phyloP scores from a whole-genome alignment of 1,140 invertebrate genomes.

The Agrilus planipennis region DNA sequence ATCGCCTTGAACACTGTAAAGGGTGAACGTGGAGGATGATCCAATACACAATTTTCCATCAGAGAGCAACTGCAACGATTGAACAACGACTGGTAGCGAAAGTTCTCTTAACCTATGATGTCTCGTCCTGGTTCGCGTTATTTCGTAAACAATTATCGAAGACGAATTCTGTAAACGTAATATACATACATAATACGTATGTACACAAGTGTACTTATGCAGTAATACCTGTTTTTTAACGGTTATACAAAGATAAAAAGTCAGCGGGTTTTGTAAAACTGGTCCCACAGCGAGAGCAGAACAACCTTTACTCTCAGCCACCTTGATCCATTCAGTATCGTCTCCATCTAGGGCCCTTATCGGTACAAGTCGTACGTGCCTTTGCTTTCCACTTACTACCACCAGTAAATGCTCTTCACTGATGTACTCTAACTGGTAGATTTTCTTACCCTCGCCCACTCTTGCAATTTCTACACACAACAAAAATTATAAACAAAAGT shows the following conservation, averaged over 20 bases:
- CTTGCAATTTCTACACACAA: conserved; percentile 58
- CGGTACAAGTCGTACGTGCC: conserved; percentile 84
- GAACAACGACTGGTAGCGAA: conserved; percentile 77
- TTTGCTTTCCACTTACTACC: conserved; percentile 81
- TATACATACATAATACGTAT: too few relatives aligned
- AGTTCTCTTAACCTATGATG: conserved; percentile 82
- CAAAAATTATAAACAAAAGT: too few relatives aligned
- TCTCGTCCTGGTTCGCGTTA: conserved; percentile 78
- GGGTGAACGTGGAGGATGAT: conserved; percentile 80
- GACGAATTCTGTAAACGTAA: conserved; percentile 52
- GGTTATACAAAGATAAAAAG: conserved; percentile 82
- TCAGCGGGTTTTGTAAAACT: conserved; percentile 30
- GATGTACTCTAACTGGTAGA: conserved; percentile 77
- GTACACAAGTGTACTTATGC: too few relatives aligned
- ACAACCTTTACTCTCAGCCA: conserved; percentile 78
- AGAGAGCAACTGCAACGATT: conserved; percentile 76
- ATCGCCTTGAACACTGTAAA: conserved; percentile 74
- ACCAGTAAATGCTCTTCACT: conserved; percentile 80
- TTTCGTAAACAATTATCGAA: conserved; percentile 83
- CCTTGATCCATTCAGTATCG: conserved; percentile 95
- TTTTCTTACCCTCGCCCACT: conserved; percentile 79
- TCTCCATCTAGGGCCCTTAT: conserved; percentile 87
- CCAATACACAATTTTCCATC: conserved; percentile 83
- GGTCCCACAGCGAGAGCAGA: conserved; percentile 36
- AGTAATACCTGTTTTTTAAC: conserved; percentile 82